A percentile compares a stretch with the other conserved stretches of the same genome.
phyloP scores from a whole-genome alignment of 2,797 vertebrate species.

The Oophaga sylvatica region DNA sequence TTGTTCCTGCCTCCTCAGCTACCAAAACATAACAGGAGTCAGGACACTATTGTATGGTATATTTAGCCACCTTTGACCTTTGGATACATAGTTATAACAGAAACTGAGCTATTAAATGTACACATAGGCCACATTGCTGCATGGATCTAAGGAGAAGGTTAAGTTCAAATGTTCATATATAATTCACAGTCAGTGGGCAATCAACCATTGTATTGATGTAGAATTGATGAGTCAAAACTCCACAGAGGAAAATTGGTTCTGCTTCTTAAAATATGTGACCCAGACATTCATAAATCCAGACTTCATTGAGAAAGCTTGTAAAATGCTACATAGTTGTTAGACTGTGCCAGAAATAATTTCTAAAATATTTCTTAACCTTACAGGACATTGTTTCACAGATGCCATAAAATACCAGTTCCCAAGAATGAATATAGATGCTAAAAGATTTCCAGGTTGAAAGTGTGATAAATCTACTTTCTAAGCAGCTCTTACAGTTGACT shows the following conservation, averaged over 20 bases:
- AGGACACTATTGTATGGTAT: background rate
- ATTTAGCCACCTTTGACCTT: background rate
- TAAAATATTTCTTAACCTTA: conserved; percentile 46
- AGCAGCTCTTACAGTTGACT: conserved; percentile 27
- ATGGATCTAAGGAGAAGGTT: background rate
- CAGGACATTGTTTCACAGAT: conserved; percentile 43
- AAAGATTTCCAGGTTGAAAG: background rate
- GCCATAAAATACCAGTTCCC: conserved; percentile 37
- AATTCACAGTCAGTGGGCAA: conserved; percentile 2
- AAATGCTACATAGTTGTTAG: conserved; percentile 35
- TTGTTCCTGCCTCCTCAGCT: too few relatives aligned
- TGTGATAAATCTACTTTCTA: conserved; percentile 17
- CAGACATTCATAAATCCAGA: conserved; percentile 45
- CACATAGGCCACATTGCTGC: background rate
- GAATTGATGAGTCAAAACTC: conserved; percentile 29
- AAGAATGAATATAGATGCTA: conserved; percentile 39
- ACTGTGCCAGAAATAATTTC: conserved; percentile 42
- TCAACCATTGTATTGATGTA: conserved; percentile 18
- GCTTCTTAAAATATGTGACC: conserved; percentile 33
- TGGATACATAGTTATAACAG: background rate
- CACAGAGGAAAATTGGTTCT: conserved; percentile 26
- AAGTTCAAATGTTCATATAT: conserved; percentile 16
- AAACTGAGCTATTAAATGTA: background rate
- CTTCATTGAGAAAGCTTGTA: conserved; percentile 36
- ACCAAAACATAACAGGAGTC: too few relatives aligned